Evolutionary conservation across 2,888 invertebrate species (phyloP).

Genomic region (Neoaliturus tenellus): DNA sequence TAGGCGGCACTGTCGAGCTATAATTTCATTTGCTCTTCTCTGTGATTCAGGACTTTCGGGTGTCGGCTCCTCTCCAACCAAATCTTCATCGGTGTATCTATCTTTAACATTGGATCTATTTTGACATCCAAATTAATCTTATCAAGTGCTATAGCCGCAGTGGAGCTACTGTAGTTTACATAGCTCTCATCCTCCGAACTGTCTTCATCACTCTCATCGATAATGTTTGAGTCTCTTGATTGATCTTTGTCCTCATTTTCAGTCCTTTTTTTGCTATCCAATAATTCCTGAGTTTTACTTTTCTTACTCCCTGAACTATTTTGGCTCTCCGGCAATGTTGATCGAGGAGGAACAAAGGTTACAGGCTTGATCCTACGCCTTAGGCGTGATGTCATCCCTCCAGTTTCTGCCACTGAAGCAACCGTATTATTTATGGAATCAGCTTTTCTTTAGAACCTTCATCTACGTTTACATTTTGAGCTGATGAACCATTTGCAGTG

Average conservation of each 20-base stretch:
- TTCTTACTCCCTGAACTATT: not conserved
- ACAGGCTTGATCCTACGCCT: not conserved
- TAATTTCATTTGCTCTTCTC: not conserved
- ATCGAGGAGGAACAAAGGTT: not conserved
- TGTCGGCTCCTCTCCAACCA: not conserved
- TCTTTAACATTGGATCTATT: constrained; percentile 19
- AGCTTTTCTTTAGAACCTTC: not conserved
- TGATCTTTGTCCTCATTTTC: not conserved
- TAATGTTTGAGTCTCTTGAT: not conserved
- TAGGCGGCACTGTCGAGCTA: constrained; percentile 36
- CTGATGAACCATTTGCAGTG: not conserved
- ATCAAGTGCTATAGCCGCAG: not conserved
- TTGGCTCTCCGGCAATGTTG: not conserved
- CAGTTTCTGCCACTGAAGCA: not conserved
- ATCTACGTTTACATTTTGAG: not conserved
- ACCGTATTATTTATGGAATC: not conserved
- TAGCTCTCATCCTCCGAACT: not conserved
- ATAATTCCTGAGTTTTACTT: not conserved
- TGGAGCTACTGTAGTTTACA: not conserved
- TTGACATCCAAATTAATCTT: not conserved
- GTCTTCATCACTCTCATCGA: not conserved
- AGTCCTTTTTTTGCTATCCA: not conserved
- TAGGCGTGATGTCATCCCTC: not conserved
- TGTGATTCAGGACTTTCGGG: constrained; percentile 24
- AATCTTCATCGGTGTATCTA: not conserved